A percentile compares a stretch with the other conserved stretches of the same genome.
phyloP scores from a whole-genome alignment of 2,888 invertebrate genomes.

The Leucozona laternaria region DNA sequence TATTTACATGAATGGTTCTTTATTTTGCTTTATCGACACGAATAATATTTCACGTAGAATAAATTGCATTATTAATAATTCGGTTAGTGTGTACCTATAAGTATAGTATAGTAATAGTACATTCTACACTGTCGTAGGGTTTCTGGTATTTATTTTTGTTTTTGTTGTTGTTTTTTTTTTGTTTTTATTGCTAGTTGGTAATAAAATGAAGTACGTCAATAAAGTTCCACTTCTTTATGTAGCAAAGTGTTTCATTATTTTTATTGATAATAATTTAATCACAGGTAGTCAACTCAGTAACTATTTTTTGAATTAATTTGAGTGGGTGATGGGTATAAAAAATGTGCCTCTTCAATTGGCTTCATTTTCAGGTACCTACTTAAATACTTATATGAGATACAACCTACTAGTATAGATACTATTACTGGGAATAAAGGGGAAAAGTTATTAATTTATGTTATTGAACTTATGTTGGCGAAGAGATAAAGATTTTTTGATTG shows the following conservation, averaged over 20 bases:
- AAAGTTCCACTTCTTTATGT: not conserved
- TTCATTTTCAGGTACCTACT: not conserved
- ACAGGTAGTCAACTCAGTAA: not conserved
- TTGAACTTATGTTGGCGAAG: not conserved
- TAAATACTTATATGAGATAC: not conserved
- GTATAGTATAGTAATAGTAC: not conserved
- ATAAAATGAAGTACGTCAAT: slow-evolving; percentile 15
- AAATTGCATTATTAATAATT: slow-evolving; percentile 36
- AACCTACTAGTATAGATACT: no score
- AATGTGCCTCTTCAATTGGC: not conserved
- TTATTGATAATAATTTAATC: slow-evolving; percentile 34
- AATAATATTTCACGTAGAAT: slow-evolving; percentile 9
- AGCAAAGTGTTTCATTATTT: slow-evolving; percentile 36
- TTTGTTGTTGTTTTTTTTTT: not conserved
- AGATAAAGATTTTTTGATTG: not conserved
- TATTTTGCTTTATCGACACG: slow-evolving; percentile 17
- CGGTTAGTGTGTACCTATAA: no score
- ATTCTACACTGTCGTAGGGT: not conserved
- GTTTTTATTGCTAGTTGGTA: not conserved
- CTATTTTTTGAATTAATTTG: not conserved
- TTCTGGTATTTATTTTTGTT: not conserved
- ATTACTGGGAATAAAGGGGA: not conserved
- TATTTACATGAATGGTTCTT: not conserved
- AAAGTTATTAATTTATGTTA: not conserved
- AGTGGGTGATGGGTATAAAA: not conserved